Percentiles rank a stretch among this genome's conserved stretches.
phyloP scores from a whole-genome alignment of 2,888 invertebrate species.

The Strigamia crassipes region DNA sequence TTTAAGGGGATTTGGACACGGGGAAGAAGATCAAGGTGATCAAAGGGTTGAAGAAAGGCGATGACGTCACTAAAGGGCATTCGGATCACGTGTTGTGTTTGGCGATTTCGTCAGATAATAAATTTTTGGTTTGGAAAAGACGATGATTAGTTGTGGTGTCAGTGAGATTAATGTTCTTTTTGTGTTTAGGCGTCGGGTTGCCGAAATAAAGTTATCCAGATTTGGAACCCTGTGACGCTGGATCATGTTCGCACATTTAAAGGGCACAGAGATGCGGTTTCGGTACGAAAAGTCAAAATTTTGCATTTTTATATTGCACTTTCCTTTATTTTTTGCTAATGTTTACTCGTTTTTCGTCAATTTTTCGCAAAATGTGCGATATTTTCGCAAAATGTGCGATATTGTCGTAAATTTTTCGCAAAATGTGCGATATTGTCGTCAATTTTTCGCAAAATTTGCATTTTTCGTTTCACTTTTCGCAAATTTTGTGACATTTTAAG shows the following conservation, averaged over 20 bases:
- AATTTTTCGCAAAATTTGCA: no score
- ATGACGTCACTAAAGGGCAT: conserved; percentile 52
- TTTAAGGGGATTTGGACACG: conserved; percentile 57
- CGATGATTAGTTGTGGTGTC: background rate
- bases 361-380: no score
- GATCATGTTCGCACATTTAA: conserved; percentile 77
- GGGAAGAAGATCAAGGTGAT: conserved; percentile 57
- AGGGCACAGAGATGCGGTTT: conserved; percentile 60
- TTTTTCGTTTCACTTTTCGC: no score
- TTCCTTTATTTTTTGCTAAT: no score
- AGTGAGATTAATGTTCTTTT: background rate
- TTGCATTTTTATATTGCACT: background rate
- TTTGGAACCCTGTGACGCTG: conserved; percentile 81
- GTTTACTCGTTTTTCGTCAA: no score
- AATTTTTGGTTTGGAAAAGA: conserved; percentile 70
- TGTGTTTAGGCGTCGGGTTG: conserved; percentile 69
- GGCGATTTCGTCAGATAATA: conserved; percentile 77
- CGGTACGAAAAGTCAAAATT: conserved; percentile 54
- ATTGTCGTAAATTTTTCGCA: background rate
- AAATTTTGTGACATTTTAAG: no score
- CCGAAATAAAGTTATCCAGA: conserved; percentile 70
- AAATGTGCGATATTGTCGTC: no score
- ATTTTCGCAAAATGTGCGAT: conserved; percentile 34
- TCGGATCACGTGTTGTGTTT: conserved; percentile 66
- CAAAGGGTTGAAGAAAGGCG: conserved; percentile 57